phyloP scores from a whole-genome alignment of 2,797 vertebrate species.

The Falco concolor region DNA sequence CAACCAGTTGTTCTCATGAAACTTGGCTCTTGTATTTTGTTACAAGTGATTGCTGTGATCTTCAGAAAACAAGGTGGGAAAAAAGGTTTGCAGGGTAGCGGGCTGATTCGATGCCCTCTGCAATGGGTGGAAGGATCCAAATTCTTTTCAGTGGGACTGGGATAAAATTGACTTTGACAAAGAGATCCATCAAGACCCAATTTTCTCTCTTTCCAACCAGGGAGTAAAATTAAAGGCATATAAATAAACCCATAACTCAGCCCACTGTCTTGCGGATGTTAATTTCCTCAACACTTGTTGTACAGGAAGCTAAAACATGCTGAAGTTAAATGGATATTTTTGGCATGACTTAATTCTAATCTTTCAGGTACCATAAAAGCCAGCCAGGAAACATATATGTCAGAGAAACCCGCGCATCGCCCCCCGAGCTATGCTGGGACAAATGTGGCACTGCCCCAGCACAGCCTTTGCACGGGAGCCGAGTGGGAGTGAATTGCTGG shows the following conservation, averaged over 20 bases:
- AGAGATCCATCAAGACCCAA: background rate
- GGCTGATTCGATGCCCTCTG: background rate
- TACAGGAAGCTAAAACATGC: background rate
- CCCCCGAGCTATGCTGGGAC: background rate
- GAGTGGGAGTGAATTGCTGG: background rate
- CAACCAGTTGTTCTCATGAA: background rate
- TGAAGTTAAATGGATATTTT: background rate
- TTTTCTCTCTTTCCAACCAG: background rate
- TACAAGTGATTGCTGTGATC: background rate
- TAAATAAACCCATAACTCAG: background rate
- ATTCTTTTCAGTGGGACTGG: background rate
- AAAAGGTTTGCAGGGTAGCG: background rate
- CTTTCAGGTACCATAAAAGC: background rate
- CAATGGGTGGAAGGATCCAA: background rate
- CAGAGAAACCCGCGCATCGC: background rate
- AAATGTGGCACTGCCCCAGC: background rate
- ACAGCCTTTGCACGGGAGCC: rapidly evolving
- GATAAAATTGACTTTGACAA: background rate
- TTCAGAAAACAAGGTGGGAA: background rate
- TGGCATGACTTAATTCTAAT: background rate
- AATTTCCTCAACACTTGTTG: background rate
- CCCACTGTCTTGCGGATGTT: background rate
- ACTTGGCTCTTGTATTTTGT: background rate
- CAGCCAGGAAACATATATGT: background rate
- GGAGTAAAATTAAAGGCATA: background rate